These are phyloP conservation scores for Craseonycteris thonglongyai DNA, from an alignment of 2,113 vertebrate genomes.

Conservation along the genomic window DNA sequence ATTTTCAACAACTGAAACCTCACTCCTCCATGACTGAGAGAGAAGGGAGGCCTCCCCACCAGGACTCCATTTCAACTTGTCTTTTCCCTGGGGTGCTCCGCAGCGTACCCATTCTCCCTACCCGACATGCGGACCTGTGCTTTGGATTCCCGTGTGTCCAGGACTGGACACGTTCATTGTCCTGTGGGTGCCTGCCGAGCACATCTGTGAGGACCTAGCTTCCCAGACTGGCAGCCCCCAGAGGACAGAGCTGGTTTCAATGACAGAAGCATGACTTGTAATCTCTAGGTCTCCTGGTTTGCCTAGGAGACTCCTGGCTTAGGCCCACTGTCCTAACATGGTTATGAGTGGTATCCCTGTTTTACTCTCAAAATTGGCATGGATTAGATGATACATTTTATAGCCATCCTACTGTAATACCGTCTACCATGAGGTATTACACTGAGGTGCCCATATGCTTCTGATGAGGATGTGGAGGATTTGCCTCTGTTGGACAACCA, in stretches of 20 bases:
- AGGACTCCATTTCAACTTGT: fast-evolving
- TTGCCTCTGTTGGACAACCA: not conserved
- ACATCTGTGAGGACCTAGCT: fast-evolving
- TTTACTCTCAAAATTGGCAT: not conserved
- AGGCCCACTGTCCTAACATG: not conserved
- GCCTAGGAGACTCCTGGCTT: not conserved
- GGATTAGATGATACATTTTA: not conserved
- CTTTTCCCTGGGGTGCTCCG: not conserved
- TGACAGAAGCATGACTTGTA: fast-evolving
- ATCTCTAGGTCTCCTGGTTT: not conserved
- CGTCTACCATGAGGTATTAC: not conserved
- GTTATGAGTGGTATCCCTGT: fast-evolving
- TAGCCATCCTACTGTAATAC: too few species aligned
- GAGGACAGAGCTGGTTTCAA: not conserved
- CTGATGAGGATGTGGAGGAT: not conserved
- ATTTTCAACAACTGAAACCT: not conserved
- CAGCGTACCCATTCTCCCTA: not conserved
- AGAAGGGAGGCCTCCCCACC: not conserved
- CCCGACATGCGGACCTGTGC: not conserved
- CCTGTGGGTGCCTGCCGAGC: not conserved
- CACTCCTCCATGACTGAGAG: not conserved
- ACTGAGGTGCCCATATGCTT: fast-evolving
- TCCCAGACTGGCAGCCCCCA: not conserved
- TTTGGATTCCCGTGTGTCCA: fast-evolving
- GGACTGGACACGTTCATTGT: not conserved